A percentile compares a stretch with the other conserved stretches of the same genome.
phyloP scores from a whole-genome alignment of 2,797 vertebrate genomes.

The Thripadectes ignobilis region DNA sequence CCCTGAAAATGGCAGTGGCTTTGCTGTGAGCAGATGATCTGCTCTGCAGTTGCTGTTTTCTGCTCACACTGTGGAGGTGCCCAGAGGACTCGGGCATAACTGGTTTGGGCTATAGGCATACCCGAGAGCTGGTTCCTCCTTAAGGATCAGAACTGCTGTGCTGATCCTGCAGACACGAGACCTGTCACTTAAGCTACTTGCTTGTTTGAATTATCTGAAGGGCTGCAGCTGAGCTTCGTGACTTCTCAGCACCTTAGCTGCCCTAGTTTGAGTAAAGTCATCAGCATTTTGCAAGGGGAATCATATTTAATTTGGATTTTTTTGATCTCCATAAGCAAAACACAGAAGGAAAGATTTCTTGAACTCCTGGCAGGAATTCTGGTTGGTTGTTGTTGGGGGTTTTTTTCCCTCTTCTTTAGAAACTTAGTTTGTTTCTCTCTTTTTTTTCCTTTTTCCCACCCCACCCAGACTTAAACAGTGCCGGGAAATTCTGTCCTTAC shows the following conservation, averaged over 20 bases:
- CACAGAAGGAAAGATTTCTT: background rate
- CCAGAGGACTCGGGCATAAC: background rate
- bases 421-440: background rate
- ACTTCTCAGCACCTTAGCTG: background rate
- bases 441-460: background rate
- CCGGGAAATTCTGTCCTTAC: conserved; percentile 50
- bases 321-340: background rate
- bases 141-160: background rate
- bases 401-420: background rate
- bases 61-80: background rate
- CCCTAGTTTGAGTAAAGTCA: background rate
- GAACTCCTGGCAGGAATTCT: background rate
- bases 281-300: background rate
- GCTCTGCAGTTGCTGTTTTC: background rate
- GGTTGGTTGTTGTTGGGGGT: too few species aligned
- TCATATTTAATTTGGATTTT: background rate
- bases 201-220: background rate
- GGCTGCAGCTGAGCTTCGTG: background rate
- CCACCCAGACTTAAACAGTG: conserved; percentile 7
- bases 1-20: background rate
- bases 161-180: background rate
- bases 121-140: background rate
- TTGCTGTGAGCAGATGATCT: background rate
- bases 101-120: background rate
- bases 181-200: background rate